A percentile compares a stretch with the other conserved stretches of the same genome.
Conservation (phyloP, 2,888 invertebrate species). For the Dorcus parallelipipedus region DNA sequence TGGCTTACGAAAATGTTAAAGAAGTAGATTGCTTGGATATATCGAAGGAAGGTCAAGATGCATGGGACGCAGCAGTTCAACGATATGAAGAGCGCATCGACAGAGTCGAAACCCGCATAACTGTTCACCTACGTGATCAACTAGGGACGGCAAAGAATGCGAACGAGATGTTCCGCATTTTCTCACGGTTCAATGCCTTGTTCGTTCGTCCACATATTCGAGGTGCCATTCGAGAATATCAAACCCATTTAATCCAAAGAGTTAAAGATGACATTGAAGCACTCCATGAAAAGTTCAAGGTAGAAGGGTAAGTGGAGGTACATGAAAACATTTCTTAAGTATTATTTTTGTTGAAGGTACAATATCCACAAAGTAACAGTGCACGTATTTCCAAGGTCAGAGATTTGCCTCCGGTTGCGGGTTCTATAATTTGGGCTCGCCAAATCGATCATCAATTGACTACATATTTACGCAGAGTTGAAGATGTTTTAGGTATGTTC, state of each 20-base stretch:
- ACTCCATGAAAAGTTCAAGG: slow-evolving; percentile 97
- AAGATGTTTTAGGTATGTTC: slow-evolving; percentile 84
- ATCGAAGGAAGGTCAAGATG: slow-evolving; percentile 91
- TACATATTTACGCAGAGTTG: slow-evolving; percentile 93
- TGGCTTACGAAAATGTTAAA: slow-evolving; percentile 97
- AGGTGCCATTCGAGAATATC: slow-evolving; percentile 98
- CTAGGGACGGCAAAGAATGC: slow-evolving; percentile 98
- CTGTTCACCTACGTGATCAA: slow-evolving; percentile 95
- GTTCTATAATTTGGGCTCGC: slow-evolving; percentile 98
- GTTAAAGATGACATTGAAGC: slow-evolving; percentile 99
- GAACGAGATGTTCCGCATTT: slow-evolving; percentile 99
- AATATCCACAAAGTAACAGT: slow-evolving; percentile 93
- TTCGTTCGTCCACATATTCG: slow-evolving; percentile 98
- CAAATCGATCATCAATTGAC: slow-evolving; percentile 97
- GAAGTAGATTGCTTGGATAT: slow-evolving; percentile 98
- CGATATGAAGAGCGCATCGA: slow-evolving; percentile 98
- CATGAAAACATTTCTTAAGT: background rate
- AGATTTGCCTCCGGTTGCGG: slow-evolving; percentile 95
- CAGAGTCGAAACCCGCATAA: slow-evolving; percentile 96
- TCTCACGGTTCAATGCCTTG: slow-evolving; percentile 96
- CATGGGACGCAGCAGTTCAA: slow-evolving; percentile 96
- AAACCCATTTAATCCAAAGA: slow-evolving; percentile 96
- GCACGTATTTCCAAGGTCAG: slow-evolving; percentile 86
- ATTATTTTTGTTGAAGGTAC: slow-evolving; percentile 60
- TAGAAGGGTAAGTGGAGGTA: slow-evolving; percentile 37